Evolutionary conservation across 1,140 invertebrate genomes (phyloP), one percentile per base, ranked within the genome.

Genomic region (Drosophila rhopaloa): DNA sequence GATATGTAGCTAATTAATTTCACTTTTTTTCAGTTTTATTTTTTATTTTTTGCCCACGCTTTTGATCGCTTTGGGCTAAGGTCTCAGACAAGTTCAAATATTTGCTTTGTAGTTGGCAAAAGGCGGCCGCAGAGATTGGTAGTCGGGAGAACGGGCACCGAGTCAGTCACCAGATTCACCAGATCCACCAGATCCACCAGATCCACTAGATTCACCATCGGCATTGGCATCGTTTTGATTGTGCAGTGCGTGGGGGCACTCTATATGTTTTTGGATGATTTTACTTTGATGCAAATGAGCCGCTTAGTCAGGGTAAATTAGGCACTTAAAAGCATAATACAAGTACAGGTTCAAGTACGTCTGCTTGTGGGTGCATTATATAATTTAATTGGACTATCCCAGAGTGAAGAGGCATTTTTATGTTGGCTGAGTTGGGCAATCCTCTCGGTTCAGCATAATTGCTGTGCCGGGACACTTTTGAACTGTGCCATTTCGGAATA

Each of bases 91-190:
- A 89, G 83, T 88, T 88, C 83, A 88, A 79, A 89, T 77, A 48
- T 88, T 89, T 66, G 61, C 83, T 88, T 88, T 88, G 83, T 89
- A 88, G 84, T 88, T 82, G 80, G 61, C 78, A 72, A 72, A 80
- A 60, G 61, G 71, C 71, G 57, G 57, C 43, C 58, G 71, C 50
- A 32, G 29, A 62, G 51, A 60, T 80, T 68, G 79, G 65, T 47
- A 65, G 59, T 27, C 59, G 46, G 59, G 27, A 48, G 46, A 48
- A 63, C 47, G 47, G 29, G 29, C 29, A 32, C 29, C 6, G 51
- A n/a, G n/a, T n/a, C n/a, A n/a, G n/a, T n/a, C n/a, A n/a, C n/a
- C n/a, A n/a, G n/a, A 50, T 61, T 38, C 47, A 67, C 29, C 58
- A 44, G 58, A 54, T 54, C 35, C 29, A 46, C n/a, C 48, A 50